Conservation (phyloP, 2,797 vertebrate species). For the Channallabes apus region DNA sequence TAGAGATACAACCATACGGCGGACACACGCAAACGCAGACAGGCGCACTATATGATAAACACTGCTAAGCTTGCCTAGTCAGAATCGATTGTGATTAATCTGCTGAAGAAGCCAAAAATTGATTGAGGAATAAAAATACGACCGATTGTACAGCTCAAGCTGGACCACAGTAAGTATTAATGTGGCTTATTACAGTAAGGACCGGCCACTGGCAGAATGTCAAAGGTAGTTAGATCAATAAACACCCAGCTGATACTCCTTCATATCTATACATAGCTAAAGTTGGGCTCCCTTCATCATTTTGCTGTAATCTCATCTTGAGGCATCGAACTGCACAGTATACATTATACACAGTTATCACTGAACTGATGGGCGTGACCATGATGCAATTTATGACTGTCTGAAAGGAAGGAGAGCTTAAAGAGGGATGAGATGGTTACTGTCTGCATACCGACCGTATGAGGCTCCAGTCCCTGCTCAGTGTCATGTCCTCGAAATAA, state of each 20-base stretch:
- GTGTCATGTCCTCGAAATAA: slow-evolving; percentile 24
- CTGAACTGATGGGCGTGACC: slow-evolving; percentile 25
- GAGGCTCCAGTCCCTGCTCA: slow-evolving; percentile 13
- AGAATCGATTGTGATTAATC: not conserved
- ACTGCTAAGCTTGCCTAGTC: not conserved
- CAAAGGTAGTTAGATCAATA: not conserved
- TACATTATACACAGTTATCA: slow-evolving; percentile 27
- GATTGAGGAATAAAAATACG: not conserved
- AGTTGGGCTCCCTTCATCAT: slow-evolving; percentile 26
- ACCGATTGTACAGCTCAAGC: not conserved
- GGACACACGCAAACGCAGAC: not conserved
- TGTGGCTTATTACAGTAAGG: not conserved
- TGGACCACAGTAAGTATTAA: not conserved
- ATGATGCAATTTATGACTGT: slow-evolving; percentile 13
- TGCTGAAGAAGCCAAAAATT: slow-evolving; percentile 7
- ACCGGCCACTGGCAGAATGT: not conserved
- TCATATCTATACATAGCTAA: slow-evolving; percentile 23
- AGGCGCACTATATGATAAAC: not conserved
- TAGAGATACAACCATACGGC: not conserved
- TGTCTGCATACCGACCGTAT: slow-evolving; percentile 11
- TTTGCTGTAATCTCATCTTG: slow-evolving; percentile 19
- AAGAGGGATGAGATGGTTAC: not conserved
- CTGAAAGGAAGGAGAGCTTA: not conserved
- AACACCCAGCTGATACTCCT: slow-evolving; percentile 12
- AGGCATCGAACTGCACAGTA: not conserved